These are phyloP conservation scores for Drosophila maculinotata DNA, from an alignment of 2,888 invertebrate species.

Conservation along the genomic window DNA sequence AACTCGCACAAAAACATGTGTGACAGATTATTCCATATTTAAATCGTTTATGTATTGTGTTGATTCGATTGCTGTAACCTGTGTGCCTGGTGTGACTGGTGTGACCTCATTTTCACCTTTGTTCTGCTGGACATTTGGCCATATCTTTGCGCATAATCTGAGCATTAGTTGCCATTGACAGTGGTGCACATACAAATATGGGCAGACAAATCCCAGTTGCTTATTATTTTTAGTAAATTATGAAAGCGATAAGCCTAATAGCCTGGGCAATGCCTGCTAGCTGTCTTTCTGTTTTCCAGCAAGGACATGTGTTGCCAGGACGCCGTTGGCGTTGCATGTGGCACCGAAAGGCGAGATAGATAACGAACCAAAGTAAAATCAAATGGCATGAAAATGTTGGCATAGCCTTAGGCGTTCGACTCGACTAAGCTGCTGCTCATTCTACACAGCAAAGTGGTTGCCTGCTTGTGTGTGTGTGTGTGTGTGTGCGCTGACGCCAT, in stretches of 20 bases:
- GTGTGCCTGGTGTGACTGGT: too few relatives aligned
- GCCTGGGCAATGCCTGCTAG: conserved; percentile 12
- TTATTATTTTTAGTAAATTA: conserved; percentile 72
- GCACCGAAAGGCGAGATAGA: conserved; percentile 25
- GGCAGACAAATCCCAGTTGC: conserved; percentile 44
- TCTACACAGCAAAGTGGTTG: background rate
- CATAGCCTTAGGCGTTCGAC: conserved; percentile 53
- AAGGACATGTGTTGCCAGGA: conserved; percentile 55
- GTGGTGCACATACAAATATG: conserved; percentile 16
- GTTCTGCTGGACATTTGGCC: conserved; percentile 14
- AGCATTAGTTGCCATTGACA: conserved; percentile 50
- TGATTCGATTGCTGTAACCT: conserved; percentile 7
- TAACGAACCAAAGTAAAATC: conserved; percentile 58
- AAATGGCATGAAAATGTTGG: conserved; percentile 64
- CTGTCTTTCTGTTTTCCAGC: conserved; percentile 3
- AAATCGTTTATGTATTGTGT: background rate
- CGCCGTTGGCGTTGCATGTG: conserved; percentile 11
- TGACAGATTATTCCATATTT: background rate
- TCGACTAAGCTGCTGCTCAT: conserved; percentile 40
- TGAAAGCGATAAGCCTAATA: conserved; percentile 66
- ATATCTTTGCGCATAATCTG: conserved; percentile 45
- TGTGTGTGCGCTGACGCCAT: conserved; percentile 39
- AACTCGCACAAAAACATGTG: background rate
- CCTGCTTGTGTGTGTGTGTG: conserved; percentile 3
- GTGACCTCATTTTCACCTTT: conserved; percentile 43